Base-by-base conservation (phyloP, 2,797 vertebrate species). In the Linurgus olivaceus region DNA sequence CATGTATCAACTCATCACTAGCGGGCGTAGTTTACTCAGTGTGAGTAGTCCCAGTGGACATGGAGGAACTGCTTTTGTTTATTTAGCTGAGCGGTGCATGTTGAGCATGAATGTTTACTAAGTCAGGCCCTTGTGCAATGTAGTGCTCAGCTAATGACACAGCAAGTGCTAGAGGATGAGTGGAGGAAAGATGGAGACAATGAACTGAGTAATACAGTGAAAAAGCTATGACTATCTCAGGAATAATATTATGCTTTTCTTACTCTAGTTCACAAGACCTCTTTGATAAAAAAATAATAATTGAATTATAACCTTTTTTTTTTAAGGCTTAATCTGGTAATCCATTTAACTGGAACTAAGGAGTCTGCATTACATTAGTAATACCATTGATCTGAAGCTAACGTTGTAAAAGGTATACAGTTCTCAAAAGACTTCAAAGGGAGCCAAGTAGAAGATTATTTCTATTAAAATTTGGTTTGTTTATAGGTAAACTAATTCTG, bases 401-500 rank as follows among this genome's bases (percentile, higher is more conserved):
- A 58, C 0, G 0, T 77, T 72, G 28, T 65, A 6, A 75, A 42
- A 92, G 38, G 19, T 65, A 6, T 21, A 42, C 1, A 1, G 24
- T 59, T 94, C 48, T 94, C 42, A 17, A n/a, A 80, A 92, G 52
- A 40, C 74, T 92, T 83, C 14, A 29, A 79, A 87, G 57, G 9
- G 21, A 82, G 8, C 31, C 12, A 47, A 65, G 6, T 7, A 44
- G 33, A 63, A 74, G 68, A 50, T 72, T 35, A 75, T 55, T 92
- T 57, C 6, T 80, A 47, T 44, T 91, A 51, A 91, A 80, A 16
- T 80, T 61, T 67, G 66, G 63, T 93, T 96, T 90, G 17, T 90
- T 96, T 78, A 33, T 75, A 98, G 98, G 98, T 75, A 98, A 98
- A 72, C 94, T 98, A 68, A 98, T 99, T 95, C 91, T 99, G 13